Percentiles rank a stretch among this genome's conserved stretches.
Evolutionary conservation across 2,797 vertebrate genomes (phyloP).

Genomic region (Carcharodon carcharias): DNA sequence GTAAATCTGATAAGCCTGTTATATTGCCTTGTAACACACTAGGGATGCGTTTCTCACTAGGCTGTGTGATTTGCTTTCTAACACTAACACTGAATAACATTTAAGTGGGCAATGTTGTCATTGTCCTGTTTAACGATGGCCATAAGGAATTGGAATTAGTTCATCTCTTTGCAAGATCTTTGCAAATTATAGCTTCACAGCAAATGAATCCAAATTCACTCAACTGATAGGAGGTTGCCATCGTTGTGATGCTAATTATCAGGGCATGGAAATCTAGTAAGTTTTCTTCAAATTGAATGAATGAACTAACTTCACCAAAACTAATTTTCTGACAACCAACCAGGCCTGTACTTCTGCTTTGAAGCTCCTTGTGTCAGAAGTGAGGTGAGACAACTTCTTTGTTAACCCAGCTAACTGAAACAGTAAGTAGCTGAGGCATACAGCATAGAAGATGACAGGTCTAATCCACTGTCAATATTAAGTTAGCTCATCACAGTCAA

Average conservation of each 20-base stretch:
- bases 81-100: neutral
- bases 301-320: neutral
- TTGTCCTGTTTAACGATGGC: neutral
- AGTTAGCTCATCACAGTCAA: neutral
- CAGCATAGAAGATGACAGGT: neutral
- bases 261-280: no score
- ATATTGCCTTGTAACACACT: neutral
- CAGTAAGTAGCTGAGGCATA: neutral
- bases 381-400: neutral
- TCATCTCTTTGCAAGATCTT: neutral
- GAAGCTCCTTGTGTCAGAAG: neutral
- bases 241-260: neutral
- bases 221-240: neutral
- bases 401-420: neutral
- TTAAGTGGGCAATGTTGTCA: neutral
- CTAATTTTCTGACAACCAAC: neutral
- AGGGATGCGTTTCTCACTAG: neutral
- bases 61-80: neutral
- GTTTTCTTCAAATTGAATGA: neutral
- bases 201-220: neutral
- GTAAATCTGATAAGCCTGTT: no score
- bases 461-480: neutral
- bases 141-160: neutral
- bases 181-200: neutral
- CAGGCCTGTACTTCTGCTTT: neutral